Evolutionary conservation across 2,888 invertebrate genomes (phyloP).

Genomic region (Rhagium mordax): DNA sequence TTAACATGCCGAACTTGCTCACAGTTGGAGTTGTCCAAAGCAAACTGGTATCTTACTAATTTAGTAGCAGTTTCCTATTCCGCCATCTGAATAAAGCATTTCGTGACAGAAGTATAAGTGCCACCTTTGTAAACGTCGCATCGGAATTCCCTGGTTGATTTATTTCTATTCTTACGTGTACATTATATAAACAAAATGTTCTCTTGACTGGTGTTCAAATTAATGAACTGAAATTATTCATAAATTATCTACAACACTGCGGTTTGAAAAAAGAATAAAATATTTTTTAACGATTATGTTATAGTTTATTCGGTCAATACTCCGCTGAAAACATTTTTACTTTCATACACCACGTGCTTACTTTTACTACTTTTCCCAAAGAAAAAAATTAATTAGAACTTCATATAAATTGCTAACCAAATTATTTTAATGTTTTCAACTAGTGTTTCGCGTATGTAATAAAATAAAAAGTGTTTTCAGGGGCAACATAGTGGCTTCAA

Average conservation of each 20-base stretch:
- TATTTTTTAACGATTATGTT: no score
- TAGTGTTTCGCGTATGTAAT: no score
- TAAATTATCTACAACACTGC: background rate
- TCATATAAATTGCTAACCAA: no score
- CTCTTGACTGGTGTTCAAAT: background rate
- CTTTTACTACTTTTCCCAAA: no score
- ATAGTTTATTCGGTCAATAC: background rate
- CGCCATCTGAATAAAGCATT: slow-evolving; percentile 14
- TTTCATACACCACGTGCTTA: background rate
- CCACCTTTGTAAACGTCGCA: slow-evolving; percentile 18
- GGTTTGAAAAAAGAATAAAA: no score
- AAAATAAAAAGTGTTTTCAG: no score
- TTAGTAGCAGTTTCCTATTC: slow-evolving; percentile 32
- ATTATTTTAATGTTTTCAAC: no score
- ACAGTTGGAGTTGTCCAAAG: slow-evolving; percentile 3
- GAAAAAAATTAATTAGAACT: no score
- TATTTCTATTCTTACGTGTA: background rate
- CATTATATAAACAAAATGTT: background rate
- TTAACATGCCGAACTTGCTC: background rate
- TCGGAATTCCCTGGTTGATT: background rate
- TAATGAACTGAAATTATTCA: background rate
- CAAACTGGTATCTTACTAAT: slow-evolving; percentile 20
- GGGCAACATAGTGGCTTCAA: no score
- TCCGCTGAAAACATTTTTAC: background rate
- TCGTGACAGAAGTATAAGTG: slow-evolving; percentile 6